These are phyloP conservation scores for Tupiocoris notatus DNA, from an alignment of 2,888 invertebrate genomes.

Conservation along the genomic window DNA sequence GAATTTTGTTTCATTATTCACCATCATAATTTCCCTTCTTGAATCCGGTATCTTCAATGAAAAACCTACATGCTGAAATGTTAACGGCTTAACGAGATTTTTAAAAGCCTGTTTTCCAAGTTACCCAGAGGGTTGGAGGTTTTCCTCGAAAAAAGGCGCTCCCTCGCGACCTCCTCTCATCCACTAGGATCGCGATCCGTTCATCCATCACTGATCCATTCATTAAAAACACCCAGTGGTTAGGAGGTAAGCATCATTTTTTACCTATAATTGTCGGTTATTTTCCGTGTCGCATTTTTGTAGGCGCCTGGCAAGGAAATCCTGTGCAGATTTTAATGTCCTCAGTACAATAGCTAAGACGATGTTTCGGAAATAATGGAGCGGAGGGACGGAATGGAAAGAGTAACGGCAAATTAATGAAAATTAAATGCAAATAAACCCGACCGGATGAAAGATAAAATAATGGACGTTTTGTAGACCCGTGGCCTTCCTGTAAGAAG, in stretches of 20 bases:
- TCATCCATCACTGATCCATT: neutral
- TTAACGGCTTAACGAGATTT: neutral
- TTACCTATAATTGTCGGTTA: neutral
- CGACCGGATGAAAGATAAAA: constrained; percentile 25
- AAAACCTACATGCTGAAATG: neutral
- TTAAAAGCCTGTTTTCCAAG: neutral
- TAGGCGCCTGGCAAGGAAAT: neutral
- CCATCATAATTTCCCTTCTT: too few relatives aligned
- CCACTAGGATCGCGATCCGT: neutral
- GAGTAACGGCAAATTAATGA: constrained; percentile 6
- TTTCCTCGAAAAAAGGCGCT: neutral
- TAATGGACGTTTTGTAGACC: constrained; percentile 24
- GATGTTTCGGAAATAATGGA: neutral
- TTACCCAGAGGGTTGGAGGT: neutral
- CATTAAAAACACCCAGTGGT: neutral
- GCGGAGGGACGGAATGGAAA: neutral
- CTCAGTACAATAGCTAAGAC: neutral
- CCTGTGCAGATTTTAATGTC: neutral
- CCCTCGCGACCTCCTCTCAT: neutral
- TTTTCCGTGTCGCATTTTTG: neutral
- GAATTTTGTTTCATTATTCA: too few relatives aligned
- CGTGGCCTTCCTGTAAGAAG: too few relatives aligned
- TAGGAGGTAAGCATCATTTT: neutral
- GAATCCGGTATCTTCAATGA: neutral
- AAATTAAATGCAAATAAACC: constrained; percentile 31